Base-by-base conservation (phyloP, 2,888 invertebrate genomes). In the Drosophila putrida region DNA sequence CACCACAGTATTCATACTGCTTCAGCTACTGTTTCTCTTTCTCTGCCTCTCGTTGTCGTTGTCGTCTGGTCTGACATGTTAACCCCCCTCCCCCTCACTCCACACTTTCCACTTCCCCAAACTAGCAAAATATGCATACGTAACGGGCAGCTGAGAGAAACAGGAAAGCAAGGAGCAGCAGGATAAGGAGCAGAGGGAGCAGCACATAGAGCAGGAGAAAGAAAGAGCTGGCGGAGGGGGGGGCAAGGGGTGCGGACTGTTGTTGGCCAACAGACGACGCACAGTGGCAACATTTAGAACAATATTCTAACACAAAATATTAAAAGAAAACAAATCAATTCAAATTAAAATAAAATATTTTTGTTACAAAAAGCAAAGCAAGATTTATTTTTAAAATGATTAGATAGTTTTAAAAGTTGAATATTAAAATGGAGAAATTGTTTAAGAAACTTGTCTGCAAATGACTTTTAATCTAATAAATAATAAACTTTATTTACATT, bases 61-160 rank as follows among this genome's bases (percentile, higher is more conserved):
- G 66, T 57, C 59, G 62, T 54, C 68, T 61, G 75, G 64, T 57
- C 33, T 62, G 62, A 55, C 64, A 66, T 43, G 58, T 43, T 53
- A 57, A 35, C 55, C 49, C 38, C 41, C 25, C 13, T 10, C 49
- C 10, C 15, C 20, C 25, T 20, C 20, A 20, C 3, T 20, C 3
- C 20, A 1, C 1, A 20, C 10, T 33, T 36, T 6, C 38, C 38
- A 4, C 11, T 31, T 31, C 20, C 20, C 4, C 33, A 15, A n/a
- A 31, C 60, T 41, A 49, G 61, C 41, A 50, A 76, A 85, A 89
- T 84, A 84, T 84, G 83, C 88, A 84, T 84, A 84, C 88, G 83
- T 85, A 89, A 84, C 90, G 85, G 88, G 68, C 89, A 89, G 89
- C 79, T 67, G 33, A 0, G 11, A 36, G 5, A 10, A 41, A 38